Base-by-base conservation (phyloP, 2,797 vertebrate species). In the Onychomys arenicola region DNA sequence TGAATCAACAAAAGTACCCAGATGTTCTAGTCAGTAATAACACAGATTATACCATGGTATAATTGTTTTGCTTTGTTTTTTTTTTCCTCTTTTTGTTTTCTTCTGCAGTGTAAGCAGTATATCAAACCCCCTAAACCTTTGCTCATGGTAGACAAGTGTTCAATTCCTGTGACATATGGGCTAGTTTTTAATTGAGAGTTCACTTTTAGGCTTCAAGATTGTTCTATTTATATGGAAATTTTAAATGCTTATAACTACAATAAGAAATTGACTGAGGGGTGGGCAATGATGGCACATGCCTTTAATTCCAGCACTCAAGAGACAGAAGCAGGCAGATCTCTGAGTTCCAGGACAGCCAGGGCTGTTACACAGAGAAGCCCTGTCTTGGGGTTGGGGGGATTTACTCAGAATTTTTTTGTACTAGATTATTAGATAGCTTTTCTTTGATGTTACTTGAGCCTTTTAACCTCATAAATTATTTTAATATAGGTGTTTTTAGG, bases 171-270 rank as follows among this genome's bases (percentile, higher is more conserved):
- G 34, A 17, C 73, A 67, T 25, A 55, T 1, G 5, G 17, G 4
- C 93, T 81, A 82, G 10, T 93, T 95, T 96, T 94, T 75, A 96
- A 83, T 93, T 52, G 34, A n/a, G 69, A 84, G 0, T n/a, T 94
- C 13, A 61, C 19, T 84, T 71, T 88, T 4, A 40, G n/a, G 21
- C 82, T 61, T 90, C 93, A 83, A 71, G 32, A 89, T 77, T 85
- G 93, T 34, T 91, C 5, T 91, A 63, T 84, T 88, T 78, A 46
- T 88, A 57, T 19, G 21, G 1, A 69, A 73, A 52, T 65, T 61
- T 89, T 76, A 81, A 75, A 83, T 89, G 76, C 75, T 89, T 71
- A 61, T 12, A 93, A 43, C 71, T 85, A 32, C 9, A 90, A 75
- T 49, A 90, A 90, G 81, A 95, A 96, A 61, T 75, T 49, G 52